These are phyloP conservation scores for Antennarius striatus DNA, from an alignment of 2,113 vertebrate species.

Conservation along the genomic window DNA sequence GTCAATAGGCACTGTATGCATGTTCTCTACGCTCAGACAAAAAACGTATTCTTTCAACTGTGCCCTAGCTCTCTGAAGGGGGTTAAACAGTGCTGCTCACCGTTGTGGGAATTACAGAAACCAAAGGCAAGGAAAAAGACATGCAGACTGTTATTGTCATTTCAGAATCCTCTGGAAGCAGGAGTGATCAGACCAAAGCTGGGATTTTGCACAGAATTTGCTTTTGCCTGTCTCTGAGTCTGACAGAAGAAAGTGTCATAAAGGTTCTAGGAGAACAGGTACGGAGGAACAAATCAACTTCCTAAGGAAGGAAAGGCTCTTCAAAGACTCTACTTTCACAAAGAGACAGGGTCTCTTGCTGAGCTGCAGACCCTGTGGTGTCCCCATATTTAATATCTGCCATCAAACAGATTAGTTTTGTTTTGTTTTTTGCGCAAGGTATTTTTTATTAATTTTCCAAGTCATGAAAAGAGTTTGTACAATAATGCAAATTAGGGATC, in stretches of 20 bases:
- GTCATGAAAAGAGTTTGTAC: no score
- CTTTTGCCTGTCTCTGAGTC: slow-evolving; percentile 48
- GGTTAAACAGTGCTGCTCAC: slow-evolving; percentile 70
- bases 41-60: slow-evolving; percentile 72
- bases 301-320: slow-evolving; percentile 59
- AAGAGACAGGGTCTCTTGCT: slow-evolving; percentile 53
- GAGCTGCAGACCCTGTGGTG: slow-evolving; percentile 52
- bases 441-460: no score
- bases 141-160: slow-evolving; percentile 43
- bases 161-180: slow-evolving; percentile 59
- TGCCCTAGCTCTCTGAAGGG: slow-evolving; percentile 63
- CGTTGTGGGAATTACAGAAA: slow-evolving; percentile 69
- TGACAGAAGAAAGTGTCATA: slow-evolving; percentile 49
- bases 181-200: slow-evolving; percentile 54
- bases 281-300: slow-evolving; percentile 62
- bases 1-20: slow-evolving; percentile 72
- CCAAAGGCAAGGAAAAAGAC: slow-evolving; percentile 53
- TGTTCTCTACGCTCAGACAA: slow-evolving; percentile 70
- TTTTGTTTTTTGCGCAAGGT: no score
- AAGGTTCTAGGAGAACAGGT: slow-evolving; percentile 60
- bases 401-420: slow-evolving; percentile 70
- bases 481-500: no score
- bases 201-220: slow-evolving; percentile 62
- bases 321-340: slow-evolving; percentile 63
- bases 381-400: slow-evolving; percentile 44